These are phyloP conservation scores for Drymodes brunneopygia DNA, from an alignment of 2,113 vertebrate genomes.

Conservation along the genomic window DNA sequence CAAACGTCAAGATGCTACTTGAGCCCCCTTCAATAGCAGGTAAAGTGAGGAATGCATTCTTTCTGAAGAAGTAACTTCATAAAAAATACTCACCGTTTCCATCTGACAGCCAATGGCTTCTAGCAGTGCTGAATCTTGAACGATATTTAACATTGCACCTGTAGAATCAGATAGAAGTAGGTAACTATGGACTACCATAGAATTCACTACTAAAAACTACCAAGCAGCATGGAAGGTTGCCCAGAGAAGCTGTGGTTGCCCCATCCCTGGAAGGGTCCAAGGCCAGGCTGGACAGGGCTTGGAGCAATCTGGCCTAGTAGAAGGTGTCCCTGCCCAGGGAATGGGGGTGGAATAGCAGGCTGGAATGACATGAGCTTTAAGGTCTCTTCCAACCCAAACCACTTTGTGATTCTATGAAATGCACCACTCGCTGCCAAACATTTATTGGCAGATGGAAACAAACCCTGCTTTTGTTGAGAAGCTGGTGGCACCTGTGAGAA, in stretches of 20 bases:
- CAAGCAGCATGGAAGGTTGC: not conserved
- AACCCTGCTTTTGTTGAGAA: not conserved
- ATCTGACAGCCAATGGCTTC: constrained; percentile 93
- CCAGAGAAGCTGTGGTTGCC: not conserved
- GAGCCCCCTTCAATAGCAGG: not conserved
- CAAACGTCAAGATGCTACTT: not conserved
- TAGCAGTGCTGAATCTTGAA: constrained; percentile 92
- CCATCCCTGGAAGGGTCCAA: not conserved
- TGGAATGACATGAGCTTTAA: not conserved
- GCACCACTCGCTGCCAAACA: not conserved
- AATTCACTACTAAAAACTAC: not conserved
- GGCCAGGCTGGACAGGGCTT: not conserved
- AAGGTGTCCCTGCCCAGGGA: not conserved
- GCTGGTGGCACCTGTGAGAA: not conserved
- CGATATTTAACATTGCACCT: constrained; percentile 97
- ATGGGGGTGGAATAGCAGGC: not conserved
- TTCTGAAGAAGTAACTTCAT: not conserved
- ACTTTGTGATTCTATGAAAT: not conserved
- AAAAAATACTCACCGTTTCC: constrained; percentile 80
- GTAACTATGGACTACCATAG: not conserved
- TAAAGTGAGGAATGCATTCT: not conserved
- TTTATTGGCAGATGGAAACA: not conserved
- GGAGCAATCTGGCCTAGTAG: not conserved
- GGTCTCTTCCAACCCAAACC: not conserved
- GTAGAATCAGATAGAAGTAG: constrained; percentile 4